Conservation (phyloP, 2,113 vertebrate genomes). For the Podilymbus podiceps region DNA sequence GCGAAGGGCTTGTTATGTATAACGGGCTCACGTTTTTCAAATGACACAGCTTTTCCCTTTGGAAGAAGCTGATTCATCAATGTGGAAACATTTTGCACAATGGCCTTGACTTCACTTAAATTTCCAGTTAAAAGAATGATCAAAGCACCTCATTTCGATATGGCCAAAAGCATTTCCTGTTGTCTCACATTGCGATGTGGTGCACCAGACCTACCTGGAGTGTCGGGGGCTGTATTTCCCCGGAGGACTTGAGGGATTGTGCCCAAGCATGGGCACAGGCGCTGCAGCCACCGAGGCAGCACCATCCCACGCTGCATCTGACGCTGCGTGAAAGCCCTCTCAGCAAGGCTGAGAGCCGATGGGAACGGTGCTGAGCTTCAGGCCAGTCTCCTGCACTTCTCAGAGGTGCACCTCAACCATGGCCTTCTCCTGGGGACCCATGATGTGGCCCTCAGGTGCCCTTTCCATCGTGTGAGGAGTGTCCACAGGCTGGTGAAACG, state of each 20-base stretch:
- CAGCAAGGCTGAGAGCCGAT: neutral
- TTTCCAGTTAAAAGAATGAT: neutral
- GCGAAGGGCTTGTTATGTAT: neutral
- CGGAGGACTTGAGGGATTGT: neutral
- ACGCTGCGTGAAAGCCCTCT: accelerated
- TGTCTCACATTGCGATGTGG: neutral
- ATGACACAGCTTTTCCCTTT: neutral
- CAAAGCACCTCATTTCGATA: neutral
- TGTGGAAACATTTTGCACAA: neutral
- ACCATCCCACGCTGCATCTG: neutral
- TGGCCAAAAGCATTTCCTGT: neutral
- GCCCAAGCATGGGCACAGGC: accelerated
- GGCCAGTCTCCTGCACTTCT: neutral
- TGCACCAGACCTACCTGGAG: neutral
- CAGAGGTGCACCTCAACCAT: neutral
- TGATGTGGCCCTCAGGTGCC: neutral
- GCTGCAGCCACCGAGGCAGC: accelerated
- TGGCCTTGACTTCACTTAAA: neutral
- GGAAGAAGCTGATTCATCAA: neutral
- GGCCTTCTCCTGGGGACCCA: neutral
- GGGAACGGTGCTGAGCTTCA: neutral
- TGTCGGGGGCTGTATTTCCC: neutral
- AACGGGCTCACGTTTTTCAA: neutral
- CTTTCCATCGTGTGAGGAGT: neutral
- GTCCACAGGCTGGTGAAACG: neutral